Evolutionary conservation across 2,888 invertebrate genomes (phyloP).

Genomic region (Eupithecia dodoneata): DNA sequence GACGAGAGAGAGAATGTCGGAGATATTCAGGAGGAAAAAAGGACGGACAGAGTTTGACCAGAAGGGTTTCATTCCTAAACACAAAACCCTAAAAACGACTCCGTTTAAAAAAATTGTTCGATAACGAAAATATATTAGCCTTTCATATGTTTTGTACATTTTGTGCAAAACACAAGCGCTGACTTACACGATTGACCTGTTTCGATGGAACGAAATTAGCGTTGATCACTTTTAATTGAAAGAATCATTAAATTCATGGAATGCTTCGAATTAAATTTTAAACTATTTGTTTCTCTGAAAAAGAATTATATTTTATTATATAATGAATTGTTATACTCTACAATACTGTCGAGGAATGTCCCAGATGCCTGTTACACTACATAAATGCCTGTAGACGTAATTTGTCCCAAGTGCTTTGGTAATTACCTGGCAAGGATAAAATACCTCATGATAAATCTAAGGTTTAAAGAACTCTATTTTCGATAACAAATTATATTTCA

Average conservation of each 20-base stretch:
- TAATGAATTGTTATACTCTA: no score
- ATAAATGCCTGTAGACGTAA: not conserved
- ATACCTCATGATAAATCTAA: not conserved
- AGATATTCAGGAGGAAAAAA: no score
- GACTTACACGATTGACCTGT: slow-evolving; percentile 36
- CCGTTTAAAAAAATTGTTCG: not conserved
- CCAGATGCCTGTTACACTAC: not conserved
- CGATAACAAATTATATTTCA: no score
- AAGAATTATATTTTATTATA: no score
- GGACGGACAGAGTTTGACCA: no score
- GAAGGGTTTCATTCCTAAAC: no score
- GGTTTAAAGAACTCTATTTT: no score
- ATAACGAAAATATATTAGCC: not conserved
- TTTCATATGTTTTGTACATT: not conserved
- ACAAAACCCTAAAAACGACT: not conserved
- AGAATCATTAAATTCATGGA: not conserved
- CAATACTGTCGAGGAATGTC: not conserved
- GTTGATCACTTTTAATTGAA: slow-evolving; percentile 50
- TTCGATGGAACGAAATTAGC: slow-evolving; percentile 46
- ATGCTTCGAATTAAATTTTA: not conserved
- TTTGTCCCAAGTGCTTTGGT: not conserved
- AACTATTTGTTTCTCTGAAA: not conserved
- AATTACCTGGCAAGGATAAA: not conserved
- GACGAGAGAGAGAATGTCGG: no score
- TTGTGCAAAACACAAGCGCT: not conserved